Percentiles rank a stretch among this genome's conserved stretches.
Conservation (phyloP, 2,888 invertebrate genomes). For the Elegia similella region DNA sequence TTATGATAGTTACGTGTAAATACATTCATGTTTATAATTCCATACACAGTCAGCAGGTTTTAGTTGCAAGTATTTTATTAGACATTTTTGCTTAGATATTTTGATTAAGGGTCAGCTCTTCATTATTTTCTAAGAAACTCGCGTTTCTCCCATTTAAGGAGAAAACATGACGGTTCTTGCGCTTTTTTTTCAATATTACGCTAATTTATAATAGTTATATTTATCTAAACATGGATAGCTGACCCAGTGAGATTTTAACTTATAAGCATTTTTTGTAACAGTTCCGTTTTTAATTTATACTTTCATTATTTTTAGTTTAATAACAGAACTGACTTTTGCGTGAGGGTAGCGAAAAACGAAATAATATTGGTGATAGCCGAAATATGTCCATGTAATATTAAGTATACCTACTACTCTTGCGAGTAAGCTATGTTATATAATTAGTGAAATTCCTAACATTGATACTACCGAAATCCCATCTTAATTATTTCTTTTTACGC, state of each 20-base stretch:
- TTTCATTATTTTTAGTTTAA: constrained; percentile 21
- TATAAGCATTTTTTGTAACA: constrained; percentile 28
- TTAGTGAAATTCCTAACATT: constrained; percentile 15
- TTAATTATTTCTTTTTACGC: constrained; percentile 35
- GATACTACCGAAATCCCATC: constrained; percentile 11
- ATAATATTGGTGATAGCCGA: constrained; percentile 17
- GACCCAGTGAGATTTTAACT: constrained; percentile 62
- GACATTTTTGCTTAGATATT: constrained; percentile 11
- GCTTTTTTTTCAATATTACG: not conserved
- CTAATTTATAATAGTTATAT: not conserved
- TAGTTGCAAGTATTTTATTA: not conserved
- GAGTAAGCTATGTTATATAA: constrained; percentile 13
- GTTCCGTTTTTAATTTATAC: constrained; percentile 23
- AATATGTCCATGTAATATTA: constrained; percentile 17
- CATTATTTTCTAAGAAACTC: constrained; percentile 35
- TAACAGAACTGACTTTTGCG: constrained; percentile 28
- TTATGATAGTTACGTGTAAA: constrained; percentile 11
- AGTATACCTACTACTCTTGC: constrained; percentile 11
- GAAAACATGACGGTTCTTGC: constrained; percentile 34
- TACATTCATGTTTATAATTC: constrained; percentile 10
- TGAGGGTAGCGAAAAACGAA: constrained; percentile 22
- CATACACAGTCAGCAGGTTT: constrained; percentile 11
- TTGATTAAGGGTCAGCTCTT: constrained; percentile 28
- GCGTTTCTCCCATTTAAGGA: constrained; percentile 29
- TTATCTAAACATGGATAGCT: constrained; percentile 41